Evolutionary conservation across 2,888 invertebrate genomes (phyloP).

Genomic region (Platycheirus albimanus): DNA sequence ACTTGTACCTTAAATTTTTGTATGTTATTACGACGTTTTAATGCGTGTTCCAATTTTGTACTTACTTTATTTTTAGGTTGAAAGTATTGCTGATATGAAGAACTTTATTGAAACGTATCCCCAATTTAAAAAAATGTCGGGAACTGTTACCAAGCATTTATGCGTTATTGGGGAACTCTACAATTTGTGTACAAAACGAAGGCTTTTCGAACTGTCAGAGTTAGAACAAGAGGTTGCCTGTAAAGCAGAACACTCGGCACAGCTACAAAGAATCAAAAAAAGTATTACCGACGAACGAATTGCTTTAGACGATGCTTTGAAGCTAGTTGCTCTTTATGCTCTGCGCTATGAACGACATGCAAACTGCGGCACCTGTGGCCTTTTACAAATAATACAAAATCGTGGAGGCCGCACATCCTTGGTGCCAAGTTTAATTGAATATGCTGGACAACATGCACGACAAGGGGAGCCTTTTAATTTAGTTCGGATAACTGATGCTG

Average conservation of each 20-base stretch:
- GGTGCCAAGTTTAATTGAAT: conserved; percentile 89
- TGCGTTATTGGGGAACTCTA: conserved; percentile 98
- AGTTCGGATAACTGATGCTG: conserved; percentile 95
- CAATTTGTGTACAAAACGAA: conserved; percentile 89
- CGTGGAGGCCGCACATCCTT: conserved; percentile 88
- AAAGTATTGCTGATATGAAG: conserved; percentile 99
- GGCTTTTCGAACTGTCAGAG: conserved; percentile 95
- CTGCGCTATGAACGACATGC: conserved; percentile 96
- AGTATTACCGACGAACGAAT: conserved; percentile 89
- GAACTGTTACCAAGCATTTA: conserved; percentile 98
- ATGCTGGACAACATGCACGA: conserved; percentile 91
- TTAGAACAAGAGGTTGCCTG: conserved; percentile 96
- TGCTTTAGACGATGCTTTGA: conserved; percentile 90
- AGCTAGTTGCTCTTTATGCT: conserved; percentile 96
- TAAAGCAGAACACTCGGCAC: conserved; percentile 91
- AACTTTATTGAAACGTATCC: conserved; percentile 99
- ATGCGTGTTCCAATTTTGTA: too few species aligned
- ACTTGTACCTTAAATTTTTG: too few species aligned
- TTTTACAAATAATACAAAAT: conserved; percentile 89
- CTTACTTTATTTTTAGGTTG: conserved; percentile 84
- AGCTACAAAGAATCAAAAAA: conserved; percentile 90
- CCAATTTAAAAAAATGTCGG: conserved; percentile 97
- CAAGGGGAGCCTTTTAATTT: conserved; percentile 94
- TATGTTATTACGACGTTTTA: too few species aligned
- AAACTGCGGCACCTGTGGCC: conserved; percentile 90